Percentiles rank a stretch among this genome's conserved stretches.
These are phyloP conservation scores for Phylloscopus trochilus DNA, from an alignment of 2,113 vertebrate species.

Conservation along the genomic window DNA sequence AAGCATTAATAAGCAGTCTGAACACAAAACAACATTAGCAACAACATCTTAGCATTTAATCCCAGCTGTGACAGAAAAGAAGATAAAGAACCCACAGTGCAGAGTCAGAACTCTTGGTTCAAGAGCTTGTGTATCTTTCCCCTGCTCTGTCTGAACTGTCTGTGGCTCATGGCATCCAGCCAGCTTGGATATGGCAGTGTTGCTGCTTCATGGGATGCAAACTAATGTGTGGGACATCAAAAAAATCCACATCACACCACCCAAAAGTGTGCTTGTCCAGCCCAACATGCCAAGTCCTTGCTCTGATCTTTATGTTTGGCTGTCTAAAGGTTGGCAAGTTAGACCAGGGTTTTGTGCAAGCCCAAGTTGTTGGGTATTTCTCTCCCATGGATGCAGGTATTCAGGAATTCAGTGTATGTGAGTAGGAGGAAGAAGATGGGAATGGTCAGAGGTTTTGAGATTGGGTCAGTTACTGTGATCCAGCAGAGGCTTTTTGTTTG, in stretches of 20 bases:
- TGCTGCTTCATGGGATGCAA: neutral
- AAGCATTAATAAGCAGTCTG: no score
- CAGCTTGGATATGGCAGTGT: rapidly evolving
- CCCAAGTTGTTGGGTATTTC: neutral
- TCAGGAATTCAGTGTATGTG: neutral
- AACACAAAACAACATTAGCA: no score
- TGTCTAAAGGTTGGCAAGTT: neutral
- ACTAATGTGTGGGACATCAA: no score
- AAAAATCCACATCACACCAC: neutral
- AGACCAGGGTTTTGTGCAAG: neutral
- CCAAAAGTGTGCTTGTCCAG: rapidly evolving
- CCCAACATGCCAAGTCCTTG: rapidly evolving
- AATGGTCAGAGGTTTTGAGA: neutral
- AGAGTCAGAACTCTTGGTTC: neutral
- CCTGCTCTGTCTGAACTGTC: neutral
- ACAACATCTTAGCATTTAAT: no score
- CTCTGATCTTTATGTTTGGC: neutral
- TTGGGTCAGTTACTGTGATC: neutral
- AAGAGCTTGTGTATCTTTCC: rapidly evolving
- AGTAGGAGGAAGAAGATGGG: neutral
- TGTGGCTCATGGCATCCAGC: rapidly evolving
- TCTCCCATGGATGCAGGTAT: neutral
- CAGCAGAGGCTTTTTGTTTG: neutral
- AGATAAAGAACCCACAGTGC: neutral
- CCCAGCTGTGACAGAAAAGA: no score